phyloP scores from a whole-genome alignment of 2,113 vertebrate genomes.

The Leucoraja erinaceus region DNA sequence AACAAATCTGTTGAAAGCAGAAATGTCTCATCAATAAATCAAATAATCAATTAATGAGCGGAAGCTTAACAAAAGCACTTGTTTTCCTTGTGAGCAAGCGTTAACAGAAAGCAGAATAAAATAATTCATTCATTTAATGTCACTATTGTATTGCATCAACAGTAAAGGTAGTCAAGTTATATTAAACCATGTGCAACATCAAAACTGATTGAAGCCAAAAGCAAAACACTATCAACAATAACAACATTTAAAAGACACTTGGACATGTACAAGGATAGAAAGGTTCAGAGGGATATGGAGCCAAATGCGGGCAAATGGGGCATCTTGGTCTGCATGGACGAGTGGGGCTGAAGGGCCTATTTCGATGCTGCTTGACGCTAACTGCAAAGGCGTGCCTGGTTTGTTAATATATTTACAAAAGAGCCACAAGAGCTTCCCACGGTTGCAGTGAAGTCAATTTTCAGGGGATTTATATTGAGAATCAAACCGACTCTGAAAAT shows the following conservation, averaged over 20 bases:
- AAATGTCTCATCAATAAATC: slow-evolving; percentile 31
- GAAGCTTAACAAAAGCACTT: not conserved
- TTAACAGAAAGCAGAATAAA: not conserved
- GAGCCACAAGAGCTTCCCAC: not conserved
- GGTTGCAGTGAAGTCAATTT: not conserved
- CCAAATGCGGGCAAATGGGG: too few relatives aligned
- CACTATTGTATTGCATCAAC: not conserved
- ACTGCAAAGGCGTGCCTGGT: not conserved
- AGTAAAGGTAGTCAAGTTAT: not conserved
- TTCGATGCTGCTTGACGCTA: too few relatives aligned
- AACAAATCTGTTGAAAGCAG: slow-evolving; percentile 71
- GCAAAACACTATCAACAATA: not conserved
- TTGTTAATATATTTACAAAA: not conserved
- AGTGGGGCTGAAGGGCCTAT: too few relatives aligned
- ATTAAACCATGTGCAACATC: not conserved
- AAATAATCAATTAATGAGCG: not conserved
- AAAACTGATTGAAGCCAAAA: not conserved
- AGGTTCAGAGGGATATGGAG: too few relatives aligned
- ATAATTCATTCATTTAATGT: not conserved
- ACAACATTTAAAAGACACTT: too few relatives aligned
- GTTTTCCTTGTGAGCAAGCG: not conserved
- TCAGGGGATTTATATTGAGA: not conserved
- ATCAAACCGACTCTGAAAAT: not conserved
- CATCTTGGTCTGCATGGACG: too few relatives aligned
- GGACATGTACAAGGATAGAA: too few relatives aligned